Conservation (phyloP, 2,113 vertebrate genomes). For the Brevimyrus niger region DNA sequence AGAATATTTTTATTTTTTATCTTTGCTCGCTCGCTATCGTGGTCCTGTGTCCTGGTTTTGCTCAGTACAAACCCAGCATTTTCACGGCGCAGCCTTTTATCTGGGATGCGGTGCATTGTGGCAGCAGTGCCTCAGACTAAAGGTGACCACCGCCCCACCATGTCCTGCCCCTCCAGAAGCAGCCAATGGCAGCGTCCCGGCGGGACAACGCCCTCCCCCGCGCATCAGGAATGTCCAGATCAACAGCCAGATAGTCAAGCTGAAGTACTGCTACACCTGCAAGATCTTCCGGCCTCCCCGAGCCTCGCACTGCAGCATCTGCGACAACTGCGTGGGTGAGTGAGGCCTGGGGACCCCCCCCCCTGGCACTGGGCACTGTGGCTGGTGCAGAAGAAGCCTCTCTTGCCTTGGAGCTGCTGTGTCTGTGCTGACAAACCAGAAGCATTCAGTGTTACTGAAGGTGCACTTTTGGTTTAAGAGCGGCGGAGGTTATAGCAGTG, state of each 20-base stretch:
- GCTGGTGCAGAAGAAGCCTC: too few relatives aligned
- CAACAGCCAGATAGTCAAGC: constrained; percentile 98
- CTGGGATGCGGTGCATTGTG: background rate
- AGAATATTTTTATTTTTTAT: background rate
- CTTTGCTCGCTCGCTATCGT: background rate
- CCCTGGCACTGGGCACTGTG: background rate
- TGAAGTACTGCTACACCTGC: constrained; percentile 98
- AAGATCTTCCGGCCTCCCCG: constrained; percentile 97
- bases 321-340: constrained; percentile 98
- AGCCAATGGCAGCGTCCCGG: constrained; percentile 83
- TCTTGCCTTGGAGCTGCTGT: background rate
- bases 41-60: background rate
- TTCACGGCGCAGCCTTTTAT: background rate
- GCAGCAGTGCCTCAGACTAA: background rate
- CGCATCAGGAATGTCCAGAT: constrained; percentile 97
- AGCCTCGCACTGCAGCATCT: constrained; percentile 99
- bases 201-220: constrained; percentile 86
- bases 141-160: too few relatives aligned
- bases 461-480: background rate
- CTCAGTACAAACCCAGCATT: background rate
- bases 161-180: constrained; percentile 67
- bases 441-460: background rate
- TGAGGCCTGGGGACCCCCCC: background rate
- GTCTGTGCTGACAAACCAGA: background rate
- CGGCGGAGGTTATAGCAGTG: background rate